Evolutionary conservation across 2,797 vertebrate species (phyloP).

Genomic region (Threskiornis aethiopicus): DNA sequence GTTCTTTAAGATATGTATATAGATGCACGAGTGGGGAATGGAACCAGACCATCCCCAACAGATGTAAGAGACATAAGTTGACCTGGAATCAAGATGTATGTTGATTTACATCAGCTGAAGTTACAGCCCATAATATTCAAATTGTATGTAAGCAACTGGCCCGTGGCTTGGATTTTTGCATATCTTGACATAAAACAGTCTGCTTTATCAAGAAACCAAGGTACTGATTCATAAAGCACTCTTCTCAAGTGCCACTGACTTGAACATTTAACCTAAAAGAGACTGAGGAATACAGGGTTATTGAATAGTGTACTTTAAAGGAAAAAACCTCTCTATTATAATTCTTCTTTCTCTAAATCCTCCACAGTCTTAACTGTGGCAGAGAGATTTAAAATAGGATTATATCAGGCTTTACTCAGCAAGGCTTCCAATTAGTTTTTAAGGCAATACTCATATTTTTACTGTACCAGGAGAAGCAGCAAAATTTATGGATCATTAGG

Average conservation of each 20-base stretch:
- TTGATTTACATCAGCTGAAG: background rate
- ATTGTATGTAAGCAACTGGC: background rate
- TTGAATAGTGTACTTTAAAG: background rate
- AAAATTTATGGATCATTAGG: slow-evolving; percentile 56
- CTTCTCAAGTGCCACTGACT: background rate
- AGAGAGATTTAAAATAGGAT: slow-evolving; percentile 34
- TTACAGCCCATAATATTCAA: background rate
- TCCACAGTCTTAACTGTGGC: background rate
- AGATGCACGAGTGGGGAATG: background rate
- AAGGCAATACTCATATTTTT: slow-evolving; percentile 49
- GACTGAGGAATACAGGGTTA: background rate
- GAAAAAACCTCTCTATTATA: background rate
- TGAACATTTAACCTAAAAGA: background rate
- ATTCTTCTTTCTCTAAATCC: background rate
- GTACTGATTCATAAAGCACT: background rate
- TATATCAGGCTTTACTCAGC: slow-evolving; percentile 10
- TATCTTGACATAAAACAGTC: background rate
- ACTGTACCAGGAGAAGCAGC: background rate
- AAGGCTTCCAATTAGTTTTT: slow-evolving; percentile 52
- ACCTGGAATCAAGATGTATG: background rate
- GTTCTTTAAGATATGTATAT: background rate
- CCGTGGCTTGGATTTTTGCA: background rate
- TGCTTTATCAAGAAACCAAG: background rate
- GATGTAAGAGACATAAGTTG: background rate
- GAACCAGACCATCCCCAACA: background rate